phyloP scores from a whole-genome alignment of 2,797 vertebrate genomes.

The Vultur gryphus region DNA sequence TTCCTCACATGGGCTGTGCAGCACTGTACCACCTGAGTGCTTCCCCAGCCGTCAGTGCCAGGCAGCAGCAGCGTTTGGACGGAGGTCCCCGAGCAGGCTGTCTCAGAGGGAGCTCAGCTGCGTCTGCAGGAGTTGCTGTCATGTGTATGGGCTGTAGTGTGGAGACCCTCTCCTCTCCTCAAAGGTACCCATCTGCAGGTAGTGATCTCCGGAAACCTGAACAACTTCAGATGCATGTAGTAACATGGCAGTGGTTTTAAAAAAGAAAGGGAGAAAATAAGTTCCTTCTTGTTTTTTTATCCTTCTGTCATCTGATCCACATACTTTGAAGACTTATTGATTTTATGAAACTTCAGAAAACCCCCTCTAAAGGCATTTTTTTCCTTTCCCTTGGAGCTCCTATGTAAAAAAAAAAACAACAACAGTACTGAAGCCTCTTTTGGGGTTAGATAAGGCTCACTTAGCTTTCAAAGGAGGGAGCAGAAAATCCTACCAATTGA shows the following conservation, averaged over 20 bases:
- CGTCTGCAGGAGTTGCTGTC: not conserved
- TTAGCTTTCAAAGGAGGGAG: not conserved
- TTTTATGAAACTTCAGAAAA: not conserved
- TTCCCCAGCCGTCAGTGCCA: not conserved
- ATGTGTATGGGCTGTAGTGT: rapidly evolving
- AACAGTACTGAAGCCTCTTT: not conserved
- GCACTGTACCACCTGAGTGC: rapidly evolving
- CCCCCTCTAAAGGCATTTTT: not conserved
- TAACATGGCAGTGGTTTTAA: not conserved
- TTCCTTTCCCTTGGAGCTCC: not conserved
- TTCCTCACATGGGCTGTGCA: not conserved
- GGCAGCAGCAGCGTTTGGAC: rapidly evolving
- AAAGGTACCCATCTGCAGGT: too few relatives aligned
- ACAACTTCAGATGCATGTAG: not conserved
- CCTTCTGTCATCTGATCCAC: not conserved
- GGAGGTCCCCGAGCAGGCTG: not conserved
- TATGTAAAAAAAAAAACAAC: not conserved
- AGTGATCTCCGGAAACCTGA: not conserved
- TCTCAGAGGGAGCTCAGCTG: not conserved
- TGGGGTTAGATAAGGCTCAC: not conserved
- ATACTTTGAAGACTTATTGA: not conserved
- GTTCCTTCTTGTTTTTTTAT: not conserved
- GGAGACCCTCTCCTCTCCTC: not conserved
- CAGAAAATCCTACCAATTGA: not conserved
- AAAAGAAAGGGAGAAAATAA: not conserved